Evolutionary conservation across 2,888 invertebrate genomes (phyloP).

Genomic region (Euplexia lucipara): DNA sequence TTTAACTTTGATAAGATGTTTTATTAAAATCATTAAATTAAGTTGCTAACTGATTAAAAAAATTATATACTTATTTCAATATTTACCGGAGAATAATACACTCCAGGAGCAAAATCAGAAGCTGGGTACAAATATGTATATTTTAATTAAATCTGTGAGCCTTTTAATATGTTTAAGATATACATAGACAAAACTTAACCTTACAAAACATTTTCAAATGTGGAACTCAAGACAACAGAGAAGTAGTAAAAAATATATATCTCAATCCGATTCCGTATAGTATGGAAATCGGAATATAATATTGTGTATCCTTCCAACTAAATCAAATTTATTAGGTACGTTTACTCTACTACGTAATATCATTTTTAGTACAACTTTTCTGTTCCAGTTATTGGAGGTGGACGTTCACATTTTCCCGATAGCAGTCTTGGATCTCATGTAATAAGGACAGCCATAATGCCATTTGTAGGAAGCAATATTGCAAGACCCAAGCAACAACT

Average conservation of each 20-base stretch:
- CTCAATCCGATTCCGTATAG: conserved; percentile 22
- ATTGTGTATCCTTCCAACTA: conserved; percentile 18
- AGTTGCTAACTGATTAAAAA: not conserved
- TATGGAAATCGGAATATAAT: conserved; percentile 24
- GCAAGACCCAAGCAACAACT: not conserved
- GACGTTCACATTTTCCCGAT: not conserved
- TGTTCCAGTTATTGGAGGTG: not conserved
- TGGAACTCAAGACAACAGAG: conserved; percentile 4
- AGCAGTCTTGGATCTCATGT: not conserved
- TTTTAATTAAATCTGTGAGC: not conserved
- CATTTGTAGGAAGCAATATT: conserved; percentile 11
- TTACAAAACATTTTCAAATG: not conserved
- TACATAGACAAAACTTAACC: not conserved
- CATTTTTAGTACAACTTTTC: conserved; percentile 11
- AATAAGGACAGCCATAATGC: conserved; percentile 1
- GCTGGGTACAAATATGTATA: not conserved
- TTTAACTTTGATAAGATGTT: conserved; percentile 13
- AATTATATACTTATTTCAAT: conserved; percentile 9
- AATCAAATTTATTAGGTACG: conserved; percentile 31
- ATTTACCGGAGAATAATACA: not conserved
- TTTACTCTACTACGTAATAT: conserved; percentile 12
- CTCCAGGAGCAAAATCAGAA: not conserved
- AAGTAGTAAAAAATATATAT: conserved; percentile 3
- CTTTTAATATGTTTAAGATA: not conserved
- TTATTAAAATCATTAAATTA: too few species aligned